Percentiles rank a stretch among this genome's conserved stretches.
phyloP scores from a whole-genome alignment of 2,113 vertebrate species.

The Psittacula cyanocephala region DNA sequence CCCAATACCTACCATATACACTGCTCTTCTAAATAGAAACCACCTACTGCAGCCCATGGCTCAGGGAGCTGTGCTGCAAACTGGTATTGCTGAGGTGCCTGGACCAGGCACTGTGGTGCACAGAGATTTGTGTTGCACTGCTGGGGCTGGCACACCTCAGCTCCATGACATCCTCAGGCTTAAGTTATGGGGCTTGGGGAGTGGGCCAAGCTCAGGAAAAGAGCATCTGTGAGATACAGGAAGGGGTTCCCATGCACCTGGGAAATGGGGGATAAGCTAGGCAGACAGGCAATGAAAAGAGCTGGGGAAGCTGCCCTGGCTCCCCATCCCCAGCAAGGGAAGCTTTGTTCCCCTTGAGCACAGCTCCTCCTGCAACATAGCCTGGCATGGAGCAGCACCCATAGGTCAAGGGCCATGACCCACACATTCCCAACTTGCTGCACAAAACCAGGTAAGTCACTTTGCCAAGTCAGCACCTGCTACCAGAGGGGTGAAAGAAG shows the following conservation, averaged over 20 bases:
- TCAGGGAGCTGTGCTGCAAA: neutral
- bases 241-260: neutral
- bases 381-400: neutral
- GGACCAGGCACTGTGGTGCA: neutral
- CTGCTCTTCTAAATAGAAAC: neutral
- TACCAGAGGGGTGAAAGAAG: neutral
- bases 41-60: neutral
- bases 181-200: neutral
- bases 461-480: neutral
- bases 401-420: neutral
- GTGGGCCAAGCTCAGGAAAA: neutral
- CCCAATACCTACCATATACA: neutral
- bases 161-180: neutral
- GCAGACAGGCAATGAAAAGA: neutral
- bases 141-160: neutral
- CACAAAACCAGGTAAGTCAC: neutral
- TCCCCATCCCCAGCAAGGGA: neutral
- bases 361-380: neutral
- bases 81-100: neutral
- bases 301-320: neutral
- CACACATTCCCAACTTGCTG: accelerated
- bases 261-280: no score
- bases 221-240: neutral
- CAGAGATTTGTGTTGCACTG: neutral
- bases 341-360: neutral